Conservation (phyloP, 2,888 invertebrate species). For the Lochmaea crataegi region DNA sequence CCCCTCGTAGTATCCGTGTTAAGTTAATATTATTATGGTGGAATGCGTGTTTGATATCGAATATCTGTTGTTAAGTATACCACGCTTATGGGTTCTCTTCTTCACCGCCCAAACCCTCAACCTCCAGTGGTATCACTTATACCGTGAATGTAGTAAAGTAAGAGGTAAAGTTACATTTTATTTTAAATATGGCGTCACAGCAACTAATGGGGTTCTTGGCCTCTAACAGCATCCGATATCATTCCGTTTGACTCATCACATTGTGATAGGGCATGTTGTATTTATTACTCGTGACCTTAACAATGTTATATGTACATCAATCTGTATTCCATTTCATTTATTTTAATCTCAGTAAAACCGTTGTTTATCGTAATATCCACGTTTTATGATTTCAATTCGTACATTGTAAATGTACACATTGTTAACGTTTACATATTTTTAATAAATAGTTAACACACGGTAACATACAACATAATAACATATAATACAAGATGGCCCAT, state of each 20-base stretch:
- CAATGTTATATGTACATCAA: background rate
- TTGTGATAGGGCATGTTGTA: constrained; percentile 1
- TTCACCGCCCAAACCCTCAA: background rate
- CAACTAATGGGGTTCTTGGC: background rate
- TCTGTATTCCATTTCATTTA: background rate
- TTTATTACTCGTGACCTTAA: constrained; percentile 8
- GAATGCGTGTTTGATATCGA: constrained; percentile 1
- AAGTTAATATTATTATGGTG: background rate
- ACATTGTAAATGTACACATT: no score
- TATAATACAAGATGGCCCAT: no score
- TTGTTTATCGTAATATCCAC: no score
- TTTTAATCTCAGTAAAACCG: background rate
- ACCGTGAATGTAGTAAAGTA: constrained; percentile 6
- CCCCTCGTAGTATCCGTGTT: background rate
- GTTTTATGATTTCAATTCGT: no score
- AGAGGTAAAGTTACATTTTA: background rate
- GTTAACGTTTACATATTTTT: no score
- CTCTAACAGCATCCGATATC: constrained; percentile 4
- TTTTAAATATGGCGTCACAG: background rate
- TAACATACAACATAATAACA: no score
- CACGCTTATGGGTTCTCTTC: background rate
- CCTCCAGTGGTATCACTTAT: background rate
- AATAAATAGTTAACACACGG: no score
- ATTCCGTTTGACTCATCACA: constrained; percentile 1
- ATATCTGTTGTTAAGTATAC: background rate